Conservation (phyloP, 2,113 vertebrate species). For the Xenus cinereus region DNA sequence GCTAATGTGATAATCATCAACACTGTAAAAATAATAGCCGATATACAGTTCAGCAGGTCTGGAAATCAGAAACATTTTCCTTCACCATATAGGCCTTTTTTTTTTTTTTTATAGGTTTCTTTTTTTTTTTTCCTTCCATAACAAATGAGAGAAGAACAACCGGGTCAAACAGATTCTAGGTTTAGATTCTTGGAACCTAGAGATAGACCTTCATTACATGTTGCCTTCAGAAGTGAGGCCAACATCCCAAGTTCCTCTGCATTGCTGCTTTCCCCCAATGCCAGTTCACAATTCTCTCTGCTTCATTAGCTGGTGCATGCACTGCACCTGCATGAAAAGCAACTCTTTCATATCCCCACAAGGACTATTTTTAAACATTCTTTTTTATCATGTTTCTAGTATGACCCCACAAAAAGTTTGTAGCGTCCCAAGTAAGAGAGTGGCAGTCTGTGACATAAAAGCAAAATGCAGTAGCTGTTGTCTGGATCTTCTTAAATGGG, state of each 20-base stretch:
- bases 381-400: neutral
- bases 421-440: neutral
- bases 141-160: neutral
- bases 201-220: neutral
- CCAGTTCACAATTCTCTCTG: neutral
- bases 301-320: neutral
- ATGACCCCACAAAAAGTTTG: neutral
- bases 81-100: neutral
- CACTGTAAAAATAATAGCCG: neutral
- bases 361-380: neutral
- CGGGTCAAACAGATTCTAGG: neutral
- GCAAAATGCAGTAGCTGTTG: neutral
- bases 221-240: neutral
- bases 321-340: neutral
- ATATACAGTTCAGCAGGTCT: neutral
- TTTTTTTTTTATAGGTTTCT: neutral
- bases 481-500: neutral
- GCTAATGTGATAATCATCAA: slow-evolving; percentile 3
- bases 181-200: neutral
- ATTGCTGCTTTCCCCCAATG: neutral
- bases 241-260: neutral
- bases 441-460: neutral
- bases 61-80: neutral
- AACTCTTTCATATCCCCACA: neutral
- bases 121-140: neutral